phyloP scores from a whole-genome alignment of 2,113 vertebrate species.

The Tachycineta bicolor region DNA sequence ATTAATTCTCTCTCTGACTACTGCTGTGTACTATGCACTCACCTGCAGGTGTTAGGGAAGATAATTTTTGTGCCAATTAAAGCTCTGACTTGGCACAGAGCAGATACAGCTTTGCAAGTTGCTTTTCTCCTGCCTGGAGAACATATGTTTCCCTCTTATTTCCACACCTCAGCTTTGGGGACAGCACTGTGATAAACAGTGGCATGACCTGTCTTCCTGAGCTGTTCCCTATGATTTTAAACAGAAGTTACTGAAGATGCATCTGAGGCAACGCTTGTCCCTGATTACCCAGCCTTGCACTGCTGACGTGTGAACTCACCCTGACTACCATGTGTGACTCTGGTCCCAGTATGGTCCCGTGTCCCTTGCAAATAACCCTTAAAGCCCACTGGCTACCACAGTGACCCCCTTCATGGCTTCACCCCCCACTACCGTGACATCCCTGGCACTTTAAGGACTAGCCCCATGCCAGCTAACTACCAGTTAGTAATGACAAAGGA shows the following conservation, averaged over 20 bases:
- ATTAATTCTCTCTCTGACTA: background rate
- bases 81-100: conserved; percentile 24
- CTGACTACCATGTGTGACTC: fast-evolving
- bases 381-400: background rate
- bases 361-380: background rate
- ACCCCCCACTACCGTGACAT: fast-evolving
- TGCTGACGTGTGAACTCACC: background rate
- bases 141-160: conserved; percentile 19
- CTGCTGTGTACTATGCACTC: background rate
- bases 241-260: background rate
- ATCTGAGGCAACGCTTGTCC: fast-evolving
- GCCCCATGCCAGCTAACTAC: background rate
- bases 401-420: fast-evolving
- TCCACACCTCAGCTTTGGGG: background rate
- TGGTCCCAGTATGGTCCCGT: background rate
- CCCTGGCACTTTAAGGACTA: background rate
- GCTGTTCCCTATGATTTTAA: background rate
- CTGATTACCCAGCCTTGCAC: background rate
- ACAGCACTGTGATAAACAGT: background rate
- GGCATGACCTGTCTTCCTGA: background rate
- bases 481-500: fast-evolving
- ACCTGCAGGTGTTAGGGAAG: background rate
- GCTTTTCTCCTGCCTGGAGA: conserved; percentile 3
- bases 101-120: background rate
- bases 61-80: conserved; percentile 28